Base-by-base conservation (phyloP, 2,888 invertebrate genomes). In the Lissonota sp. region DNA sequence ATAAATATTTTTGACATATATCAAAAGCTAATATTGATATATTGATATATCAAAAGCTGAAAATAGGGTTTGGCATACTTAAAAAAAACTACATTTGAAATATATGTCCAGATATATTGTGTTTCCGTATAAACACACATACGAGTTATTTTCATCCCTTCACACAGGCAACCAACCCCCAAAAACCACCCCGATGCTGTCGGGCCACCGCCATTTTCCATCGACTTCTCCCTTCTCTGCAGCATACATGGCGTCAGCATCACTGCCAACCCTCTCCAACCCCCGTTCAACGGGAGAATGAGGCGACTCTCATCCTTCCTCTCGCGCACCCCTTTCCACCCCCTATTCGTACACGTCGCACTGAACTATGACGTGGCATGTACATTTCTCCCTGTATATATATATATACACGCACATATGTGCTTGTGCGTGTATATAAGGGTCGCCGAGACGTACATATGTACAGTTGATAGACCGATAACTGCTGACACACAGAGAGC, bases 361-460 rank as follows among this genome's bases (percentile, higher is more conserved):
- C 85, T 84, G 84, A 88, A 87, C 88, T 86, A 88, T 87, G 86
- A 87, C 88, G 84, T 84, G 87, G 82, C 84, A 82, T 82, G 81
- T 85, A 87, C 82, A 81, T 14, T 69, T 72, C 60, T 75, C 66
- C 62, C 63, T 67, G 49, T 67, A 40, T 84, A 79, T 70, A 74
- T 44, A 82, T 73, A 80, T 40, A 57, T 40, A 80, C 70, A 75
- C 51, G 80, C 74, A 78, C 40, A 53, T 26, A 58, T 71, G 62
- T 46, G 51, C 51, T 40, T 42, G 37, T 49, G 57, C 55, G 51
- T 37, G 16, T 53, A 6, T 66, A 42, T 60, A 16, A 78, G 51
- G 58, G 12, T 10, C 74, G 57, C 60, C 6, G 16, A 49, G 42
- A 39, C 26, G 39, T 55, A 67, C 46, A 62, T 67, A 70, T 74